Percentiles rank a stretch among this genome's conserved stretches.
Evolutionary conservation across 2,113 vertebrate genomes (phyloP).

Genomic region (Lonchura striata): DNA sequence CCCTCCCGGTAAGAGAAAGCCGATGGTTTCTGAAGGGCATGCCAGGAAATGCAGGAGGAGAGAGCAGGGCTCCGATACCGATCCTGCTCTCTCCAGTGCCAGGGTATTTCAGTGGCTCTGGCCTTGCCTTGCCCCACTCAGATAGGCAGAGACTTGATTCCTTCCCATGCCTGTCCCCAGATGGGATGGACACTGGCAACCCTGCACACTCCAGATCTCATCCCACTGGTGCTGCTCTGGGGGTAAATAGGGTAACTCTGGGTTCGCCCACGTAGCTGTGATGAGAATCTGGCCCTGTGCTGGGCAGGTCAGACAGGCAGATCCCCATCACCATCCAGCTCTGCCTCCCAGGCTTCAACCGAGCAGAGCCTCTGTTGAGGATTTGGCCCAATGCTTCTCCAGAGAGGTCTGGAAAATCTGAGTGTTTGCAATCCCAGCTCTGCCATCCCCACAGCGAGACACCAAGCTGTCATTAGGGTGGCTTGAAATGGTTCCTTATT

Average conservation of each 20-base stretch:
- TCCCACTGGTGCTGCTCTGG: neutral
- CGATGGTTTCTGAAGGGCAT: constrained; percentile 2
- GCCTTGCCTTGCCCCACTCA: neutral
- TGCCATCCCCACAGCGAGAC: neutral
- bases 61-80: rapidly evolving
- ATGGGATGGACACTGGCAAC: rapidly evolving
- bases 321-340: neutral
- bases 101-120: neutral
- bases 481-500: constrained; percentile 47
- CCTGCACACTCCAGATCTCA: neutral
- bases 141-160: neutral
- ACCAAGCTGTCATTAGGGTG: constrained; percentile 53
- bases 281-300: neutral
- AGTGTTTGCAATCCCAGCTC: constrained; percentile 38
- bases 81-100: neutral
- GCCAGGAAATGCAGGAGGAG: neutral
- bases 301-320: neutral
- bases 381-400: neutral
- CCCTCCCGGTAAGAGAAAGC: constrained; percentile 7
- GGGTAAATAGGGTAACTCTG: neutral
- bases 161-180: neutral
- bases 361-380: neutral
- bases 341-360: neutral
- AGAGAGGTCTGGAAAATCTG: constrained; percentile 40
- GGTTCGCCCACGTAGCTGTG: neutral